phyloP scores from a whole-genome alignment of 2,113 vertebrate species.

The Eublepharis macularius region DNA sequence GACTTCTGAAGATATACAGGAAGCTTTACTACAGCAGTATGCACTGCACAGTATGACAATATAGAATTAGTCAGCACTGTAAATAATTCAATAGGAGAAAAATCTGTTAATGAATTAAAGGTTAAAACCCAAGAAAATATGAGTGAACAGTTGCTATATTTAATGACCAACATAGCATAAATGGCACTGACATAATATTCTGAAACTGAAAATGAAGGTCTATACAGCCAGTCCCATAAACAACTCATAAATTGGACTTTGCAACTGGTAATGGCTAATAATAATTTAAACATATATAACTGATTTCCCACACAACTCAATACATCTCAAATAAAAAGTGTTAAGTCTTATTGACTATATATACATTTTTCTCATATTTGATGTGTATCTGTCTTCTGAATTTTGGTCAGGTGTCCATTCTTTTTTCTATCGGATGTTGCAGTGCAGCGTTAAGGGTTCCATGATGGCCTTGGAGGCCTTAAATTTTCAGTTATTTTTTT shows the following conservation, averaged over 20 bases:
- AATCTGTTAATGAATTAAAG: not conserved
- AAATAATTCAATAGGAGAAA: not conserved
- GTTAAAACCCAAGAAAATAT: not conserved
- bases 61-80: not conserved
- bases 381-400: not conserved
- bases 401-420: not conserved
- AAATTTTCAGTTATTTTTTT: not conserved
- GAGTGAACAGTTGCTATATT: not conserved
- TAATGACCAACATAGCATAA: not conserved
- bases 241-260: not conserved
- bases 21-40: not conserved
- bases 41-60: not conserved
- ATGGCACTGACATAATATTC: not conserved
- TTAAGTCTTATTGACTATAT: not conserved
- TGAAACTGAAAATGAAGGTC: not conserved
- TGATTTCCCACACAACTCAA: not conserved
- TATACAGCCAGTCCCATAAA: not conserved
- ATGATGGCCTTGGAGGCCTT: not conserved
- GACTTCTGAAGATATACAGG: not conserved
- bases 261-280: not conserved
- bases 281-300: not conserved
- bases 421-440: not conserved
- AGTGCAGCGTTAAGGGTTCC: not conserved
- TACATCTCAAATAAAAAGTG: not conserved
- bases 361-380: not conserved